Evolutionary conservation across 2,888 invertebrate genomes (phyloP).

Genomic region (Pandemis cinnamomeana): DNA sequence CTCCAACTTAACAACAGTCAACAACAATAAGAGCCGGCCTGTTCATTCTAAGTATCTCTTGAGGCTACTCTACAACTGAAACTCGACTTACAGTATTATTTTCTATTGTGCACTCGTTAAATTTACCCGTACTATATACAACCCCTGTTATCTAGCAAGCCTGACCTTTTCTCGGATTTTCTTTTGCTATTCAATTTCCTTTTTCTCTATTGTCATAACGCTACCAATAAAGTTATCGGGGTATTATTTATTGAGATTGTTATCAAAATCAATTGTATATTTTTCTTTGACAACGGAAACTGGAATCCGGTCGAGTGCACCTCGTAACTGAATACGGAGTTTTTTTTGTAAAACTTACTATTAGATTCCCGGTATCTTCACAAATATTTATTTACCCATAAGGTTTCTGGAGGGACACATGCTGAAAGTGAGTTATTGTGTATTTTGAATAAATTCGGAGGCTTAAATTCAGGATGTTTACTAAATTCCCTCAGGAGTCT

Average conservation of each 20-base stretch:
- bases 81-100: constrained; percentile 28
- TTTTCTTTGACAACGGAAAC: constrained; percentile 23
- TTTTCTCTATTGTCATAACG: constrained; percentile 38
- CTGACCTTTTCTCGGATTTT: constrained; percentile 40
- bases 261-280: constrained; percentile 20
- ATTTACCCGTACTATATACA: constrained; percentile 35
- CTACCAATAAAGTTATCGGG: constrained; percentile 36
- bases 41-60: constrained; percentile 22
- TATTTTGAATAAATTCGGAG: neutral
- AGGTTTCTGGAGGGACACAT: no score
- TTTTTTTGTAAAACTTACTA: neutral
- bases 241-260: constrained; percentile 28
- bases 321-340: neutral
- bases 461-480: no score
- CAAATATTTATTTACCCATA: no score
- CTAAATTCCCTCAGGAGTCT: no score
- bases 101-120: constrained; percentile 32
- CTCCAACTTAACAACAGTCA: constrained; percentile 14
- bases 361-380: neutral
- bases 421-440: no score
- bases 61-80: constrained; percentile 20
- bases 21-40: constrained; percentile 27
- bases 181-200: constrained; percentile 39
- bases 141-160: constrained; percentile 28
- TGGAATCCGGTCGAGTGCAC: constrained; percentile 1